phyloP scores from a whole-genome alignment of 2,797 vertebrate genomes.

The Myripristis murdjan region DNA sequence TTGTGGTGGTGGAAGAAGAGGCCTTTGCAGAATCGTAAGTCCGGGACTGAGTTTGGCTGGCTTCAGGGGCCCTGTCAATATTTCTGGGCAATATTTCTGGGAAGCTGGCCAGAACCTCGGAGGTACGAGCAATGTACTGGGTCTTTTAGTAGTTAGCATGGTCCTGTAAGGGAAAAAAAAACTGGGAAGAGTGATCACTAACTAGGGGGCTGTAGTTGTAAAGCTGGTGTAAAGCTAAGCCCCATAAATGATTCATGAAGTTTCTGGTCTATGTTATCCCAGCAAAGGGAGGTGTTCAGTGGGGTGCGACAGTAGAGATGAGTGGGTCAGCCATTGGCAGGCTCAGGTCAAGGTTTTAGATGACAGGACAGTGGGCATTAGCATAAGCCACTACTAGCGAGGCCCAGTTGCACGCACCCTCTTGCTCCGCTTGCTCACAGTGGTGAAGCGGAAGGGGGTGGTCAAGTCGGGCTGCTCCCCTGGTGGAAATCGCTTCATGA shows the following conservation, averaged over 20 bases:
- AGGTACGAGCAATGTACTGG: conserved; percentile 55
- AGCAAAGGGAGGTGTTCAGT: conserved; percentile 66
- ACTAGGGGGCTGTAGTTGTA: conserved; percentile 70
- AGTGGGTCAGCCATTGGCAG: conserved; percentile 73
- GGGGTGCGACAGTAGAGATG: conserved; percentile 67
- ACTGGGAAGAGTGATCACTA: conserved; percentile 66
- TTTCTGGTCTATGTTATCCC: conserved; percentile 71
- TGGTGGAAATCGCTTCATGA: conserved; percentile 89
- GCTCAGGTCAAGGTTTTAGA: conserved; percentile 72
- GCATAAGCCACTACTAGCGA: conserved; percentile 76
- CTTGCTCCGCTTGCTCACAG: conserved; percentile 86
- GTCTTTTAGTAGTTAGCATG: conserved; percentile 50
- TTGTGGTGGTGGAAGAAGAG: conserved; percentile 55
- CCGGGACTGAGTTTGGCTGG: conserved; percentile 55
- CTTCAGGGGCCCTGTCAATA: conserved; percentile 67
- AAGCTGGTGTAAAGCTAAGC: conserved; percentile 72
- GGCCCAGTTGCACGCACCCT: conserved; percentile 83
- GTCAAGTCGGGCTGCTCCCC: conserved; percentile 86
- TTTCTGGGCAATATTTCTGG: conserved; percentile 63
- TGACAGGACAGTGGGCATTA: conserved; percentile 65
- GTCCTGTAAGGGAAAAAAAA: conserved; percentile 62
- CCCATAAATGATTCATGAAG: conserved; percentile 76
- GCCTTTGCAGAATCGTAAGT: conserved; percentile 46
- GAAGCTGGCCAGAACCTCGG: conserved; percentile 58
- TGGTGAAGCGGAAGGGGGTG: conserved; percentile 88